Evolutionary conservation across 2,888 invertebrate genomes (phyloP).

Genomic region (Himalopsyche anomala): DNA sequence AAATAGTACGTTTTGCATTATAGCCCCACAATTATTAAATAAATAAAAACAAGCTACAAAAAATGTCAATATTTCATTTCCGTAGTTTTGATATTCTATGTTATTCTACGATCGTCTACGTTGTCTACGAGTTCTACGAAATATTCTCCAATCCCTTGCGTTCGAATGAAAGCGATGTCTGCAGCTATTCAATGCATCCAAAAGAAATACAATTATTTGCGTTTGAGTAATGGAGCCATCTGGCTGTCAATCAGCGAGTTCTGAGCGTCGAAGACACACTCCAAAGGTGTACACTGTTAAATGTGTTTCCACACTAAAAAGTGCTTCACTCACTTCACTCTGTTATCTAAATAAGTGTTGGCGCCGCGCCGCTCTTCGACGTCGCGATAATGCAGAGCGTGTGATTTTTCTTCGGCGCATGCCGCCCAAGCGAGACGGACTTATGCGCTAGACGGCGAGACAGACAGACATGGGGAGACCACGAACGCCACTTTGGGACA

Average conservation of each 20-base stretch:
- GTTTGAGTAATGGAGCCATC: conserved; percentile 30
- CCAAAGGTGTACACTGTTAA: conserved; percentile 45
- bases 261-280: neutral
- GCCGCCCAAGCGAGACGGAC: conserved; percentile 34
- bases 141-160: too few relatives aligned
- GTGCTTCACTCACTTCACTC: conserved; percentile 44
- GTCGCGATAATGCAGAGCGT: conserved; percentile 45
- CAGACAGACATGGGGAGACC: conserved; percentile 42
- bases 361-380: conserved; percentile 45
- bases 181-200: neutral
- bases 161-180: too few relatives aligned
- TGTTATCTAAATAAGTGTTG: conserved; percentile 52
- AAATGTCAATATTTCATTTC: too few relatives aligned
- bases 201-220: conserved; percentile 35
- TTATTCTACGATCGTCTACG: too few relatives aligned
- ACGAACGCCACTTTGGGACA: conserved; percentile 37
- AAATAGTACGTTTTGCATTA: too few relatives aligned
- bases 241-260: conserved; percentile 33
- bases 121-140: too few relatives aligned
- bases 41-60: too few relatives aligned
- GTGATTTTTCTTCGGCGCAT: conserved; percentile 49
- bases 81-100: too few relatives aligned
- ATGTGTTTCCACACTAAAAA: conserved; percentile 53
- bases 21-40: too few relatives aligned
- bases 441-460: conserved; percentile 46